These are phyloP conservation scores for Poecilia velifera DNA, from an alignment of 2,797 vertebrate species.

Conservation along the genomic window DNA sequence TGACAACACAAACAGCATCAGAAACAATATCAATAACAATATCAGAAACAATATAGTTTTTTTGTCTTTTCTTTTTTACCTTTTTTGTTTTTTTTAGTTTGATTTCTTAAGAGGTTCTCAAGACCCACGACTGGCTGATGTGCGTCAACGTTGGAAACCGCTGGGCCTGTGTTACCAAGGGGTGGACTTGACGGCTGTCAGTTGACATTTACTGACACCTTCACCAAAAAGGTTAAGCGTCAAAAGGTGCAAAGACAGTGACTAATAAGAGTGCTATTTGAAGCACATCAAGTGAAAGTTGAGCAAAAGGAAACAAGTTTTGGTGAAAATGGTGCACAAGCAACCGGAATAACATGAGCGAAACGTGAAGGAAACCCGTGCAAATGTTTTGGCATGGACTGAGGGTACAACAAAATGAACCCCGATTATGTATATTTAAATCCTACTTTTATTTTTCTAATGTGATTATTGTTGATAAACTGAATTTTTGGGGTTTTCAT, in stretches of 20 bases:
- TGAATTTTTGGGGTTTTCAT: background rate
- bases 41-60: background rate
- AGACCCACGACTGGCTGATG: background rate
- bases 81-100: background rate
- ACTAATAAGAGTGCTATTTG: background rate
- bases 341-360: background rate
- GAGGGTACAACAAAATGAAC: background rate
- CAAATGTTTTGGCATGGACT: background rate
- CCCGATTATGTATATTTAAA: background rate
- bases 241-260: background rate
- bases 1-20: background rate
- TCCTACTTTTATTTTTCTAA: background rate
- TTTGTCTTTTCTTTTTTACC: background rate
- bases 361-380: background rate
- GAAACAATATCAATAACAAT: background rate
- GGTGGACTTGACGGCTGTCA: background rate
- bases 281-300: slow-evolving; percentile 2
- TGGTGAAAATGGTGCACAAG: background rate
- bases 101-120: background rate
- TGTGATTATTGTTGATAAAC: background rate
- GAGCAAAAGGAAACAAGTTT: background rate
- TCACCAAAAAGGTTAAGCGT: background rate
- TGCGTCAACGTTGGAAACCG: background rate
- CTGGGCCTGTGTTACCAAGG: background rate
- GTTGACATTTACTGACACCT: background rate